Base-by-base conservation (phyloP, 2,888 invertebrate species). In the Pecten maximus region DNA sequence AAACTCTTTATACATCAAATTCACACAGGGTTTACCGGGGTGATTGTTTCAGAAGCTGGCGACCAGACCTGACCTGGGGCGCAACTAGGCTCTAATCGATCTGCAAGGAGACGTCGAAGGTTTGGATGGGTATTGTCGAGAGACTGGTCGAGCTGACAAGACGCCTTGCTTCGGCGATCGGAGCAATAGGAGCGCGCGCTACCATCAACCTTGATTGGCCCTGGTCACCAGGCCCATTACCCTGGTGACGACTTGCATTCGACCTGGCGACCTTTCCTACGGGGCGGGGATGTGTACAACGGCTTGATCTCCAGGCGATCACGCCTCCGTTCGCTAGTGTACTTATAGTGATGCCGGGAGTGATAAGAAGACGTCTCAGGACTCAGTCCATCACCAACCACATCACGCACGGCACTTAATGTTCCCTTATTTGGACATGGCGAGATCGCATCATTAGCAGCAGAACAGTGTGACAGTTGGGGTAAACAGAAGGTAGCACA, bases 1-100 rank as follows among this genome's bases (percentile, higher is more conserved):
- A 74, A 74, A 74, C 74, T 74, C 74, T 74, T 74, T 74, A 74
- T 74, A 74, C 74, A 74, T 74, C 35, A 74, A 74, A 74, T 74
- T 74, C 60, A 74, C 60, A 74, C 60, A 74, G 60, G 60, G 60
- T 74, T 74, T 74, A 28, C 28, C 60, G 60, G 60, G 60, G 60
- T 74, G 60, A 74, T 74, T 74, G 74, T 74, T 74, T 74, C 74
- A 74, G 74, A 74, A 74, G 74, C 74, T 74, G 74, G 74, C 19
- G 28, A 74, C 74, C 74, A 74, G 74, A 74, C 74, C 74, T 74
- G 74, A 74, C 74, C 74, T 35, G 74, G 74, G 74, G 74, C 74
- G 54, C 74, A 74, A 74, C 74, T 74, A 74, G 28, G 28, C 35
- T 74, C 35, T 74, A 74, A 74, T 74, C 74, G 74, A 74, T 74